These are phyloP conservation scores for Muscicapa striata DNA, from an alignment of 2,797 vertebrate genomes.

Conservation along the genomic window DNA sequence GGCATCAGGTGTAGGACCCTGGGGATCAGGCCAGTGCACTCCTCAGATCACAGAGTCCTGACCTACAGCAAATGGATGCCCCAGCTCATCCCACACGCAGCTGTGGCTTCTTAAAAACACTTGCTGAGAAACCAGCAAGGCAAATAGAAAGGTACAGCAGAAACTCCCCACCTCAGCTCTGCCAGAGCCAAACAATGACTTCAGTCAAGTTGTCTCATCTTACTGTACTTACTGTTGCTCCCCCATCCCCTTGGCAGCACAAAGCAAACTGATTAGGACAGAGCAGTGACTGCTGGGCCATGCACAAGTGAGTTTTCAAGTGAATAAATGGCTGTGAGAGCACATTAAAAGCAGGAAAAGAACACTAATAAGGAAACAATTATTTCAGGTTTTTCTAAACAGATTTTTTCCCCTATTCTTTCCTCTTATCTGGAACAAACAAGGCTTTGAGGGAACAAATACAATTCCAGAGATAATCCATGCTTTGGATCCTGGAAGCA, in stretches of 20 bases:
- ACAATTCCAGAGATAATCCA: conserved; percentile 43
- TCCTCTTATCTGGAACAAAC: conserved; percentile 10
- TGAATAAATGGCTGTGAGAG: background rate
- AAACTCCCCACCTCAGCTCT: background rate
- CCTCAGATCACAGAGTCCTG: background rate
- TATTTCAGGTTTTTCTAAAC: background rate
- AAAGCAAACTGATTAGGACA: background rate
- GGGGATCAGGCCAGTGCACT: background rate
- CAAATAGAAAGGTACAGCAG: background rate
- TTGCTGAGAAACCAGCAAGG: background rate
- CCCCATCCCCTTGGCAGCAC: background rate
- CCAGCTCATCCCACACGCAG: background rate
- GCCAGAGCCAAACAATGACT: background rate
- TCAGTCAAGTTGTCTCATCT: background rate
- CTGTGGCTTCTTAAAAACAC: background rate
- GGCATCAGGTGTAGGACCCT: background rate
- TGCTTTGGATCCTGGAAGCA: conserved; percentile 19
- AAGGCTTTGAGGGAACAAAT: conserved; percentile 8
- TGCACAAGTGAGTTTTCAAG: background rate
- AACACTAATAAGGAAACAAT: conserved; percentile 8
- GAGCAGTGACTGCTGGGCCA: background rate
- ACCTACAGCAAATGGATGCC: background rate
- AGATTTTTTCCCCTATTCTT: background rate
- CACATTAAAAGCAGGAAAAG: conserved; percentile 11
- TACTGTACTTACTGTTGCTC: background rate